Evolutionary conservation across 1,140 invertebrate species (phyloP), one percentile per base, ranked within the genome.

Genomic region (Rhopalosiphum maidis): DNA sequence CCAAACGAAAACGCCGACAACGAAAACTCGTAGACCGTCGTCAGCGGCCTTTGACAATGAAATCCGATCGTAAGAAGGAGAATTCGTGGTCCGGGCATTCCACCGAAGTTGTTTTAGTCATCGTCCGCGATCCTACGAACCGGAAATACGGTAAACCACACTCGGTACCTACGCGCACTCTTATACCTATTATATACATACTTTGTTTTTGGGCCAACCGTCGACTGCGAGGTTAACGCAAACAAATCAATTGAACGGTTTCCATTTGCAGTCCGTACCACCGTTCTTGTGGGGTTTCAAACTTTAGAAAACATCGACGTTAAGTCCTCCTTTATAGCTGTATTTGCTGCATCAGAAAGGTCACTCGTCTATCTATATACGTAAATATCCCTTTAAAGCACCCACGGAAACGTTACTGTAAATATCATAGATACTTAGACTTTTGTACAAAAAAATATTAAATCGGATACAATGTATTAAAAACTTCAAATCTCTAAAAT

Each of bases 101-200:
- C 25, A 22, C 21, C 21, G n/a, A 88, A 88, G 87, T 88, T 35
- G 87, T 54, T 9, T 21, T 8, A 30, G 30, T 23, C 46, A n/a
- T n/a, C 46, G 46, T 37, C 85, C 11, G 48, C n/a, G n/a, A 25
- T 51, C 41, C 41, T 85, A 9, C 41, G 43, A 30, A 86, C 85
- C 85, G 85, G 43, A 25, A 43, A 86, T 9, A 86, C 43, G 43
- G 85, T 86, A 30, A 51, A 88, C 87, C 87, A n/a, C 46, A 88
- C 21, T 46, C 41, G 37, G 37, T 77, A 77, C 60, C 83, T 25
- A 85, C 9, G 41, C 9, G 41, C 23, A 85, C 22, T 85, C 22
- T 6, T 41, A 43, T 85, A 85, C 37, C 37, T 21, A 21, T 35
- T n/a, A 85, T 85, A 85, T 25, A 37, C 35, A 43, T 85, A 85